A percentile compares a stretch with the other conserved stretches of the same genome.
Conservation (phyloP, 2,113 vertebrate genomes). For the Oceanodroma tethys region DNA sequence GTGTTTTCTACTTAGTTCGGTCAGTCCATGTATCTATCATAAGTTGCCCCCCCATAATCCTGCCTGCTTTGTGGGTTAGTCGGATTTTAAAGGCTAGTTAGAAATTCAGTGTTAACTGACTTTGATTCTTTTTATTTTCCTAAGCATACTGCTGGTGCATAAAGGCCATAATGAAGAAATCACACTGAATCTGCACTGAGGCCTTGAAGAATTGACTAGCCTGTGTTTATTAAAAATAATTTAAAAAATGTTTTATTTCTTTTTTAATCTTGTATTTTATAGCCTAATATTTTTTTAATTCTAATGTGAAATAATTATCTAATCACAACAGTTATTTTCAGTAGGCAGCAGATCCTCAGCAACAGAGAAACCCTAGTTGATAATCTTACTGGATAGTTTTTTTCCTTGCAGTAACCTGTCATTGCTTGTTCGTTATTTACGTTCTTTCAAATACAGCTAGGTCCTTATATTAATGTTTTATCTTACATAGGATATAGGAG, state of each 20-base stretch:
- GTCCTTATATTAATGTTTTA: neutral
- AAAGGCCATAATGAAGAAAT: neutral
- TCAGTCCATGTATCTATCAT: neutral
- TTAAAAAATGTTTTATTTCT: neutral
- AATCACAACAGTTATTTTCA: conserved; percentile 9
- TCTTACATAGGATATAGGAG: neutral
- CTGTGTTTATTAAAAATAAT: neutral
- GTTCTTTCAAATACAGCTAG: neutral
- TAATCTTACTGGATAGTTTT: conserved; percentile 7
- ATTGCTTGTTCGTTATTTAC: conserved; percentile 1
- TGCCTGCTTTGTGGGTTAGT: neutral
- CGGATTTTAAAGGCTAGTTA: neutral
- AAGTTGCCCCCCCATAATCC: neutral
- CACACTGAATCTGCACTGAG: neutral
- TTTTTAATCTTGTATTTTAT: neutral
- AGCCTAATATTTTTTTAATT: neutral
- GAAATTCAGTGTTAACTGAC: neutral
- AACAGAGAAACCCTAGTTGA: neutral
- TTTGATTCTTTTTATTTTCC: neutral
- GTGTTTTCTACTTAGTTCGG: neutral
- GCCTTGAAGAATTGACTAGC: neutral
- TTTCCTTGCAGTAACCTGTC: conserved; percentile 9
- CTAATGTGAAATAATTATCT: conserved; percentile 23
- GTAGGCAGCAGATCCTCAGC: conserved; percentile 18
- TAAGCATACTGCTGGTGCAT: neutral